Conservation (phyloP, 1,140 invertebrate species). For the Octopus bimaculoides region DNA sequence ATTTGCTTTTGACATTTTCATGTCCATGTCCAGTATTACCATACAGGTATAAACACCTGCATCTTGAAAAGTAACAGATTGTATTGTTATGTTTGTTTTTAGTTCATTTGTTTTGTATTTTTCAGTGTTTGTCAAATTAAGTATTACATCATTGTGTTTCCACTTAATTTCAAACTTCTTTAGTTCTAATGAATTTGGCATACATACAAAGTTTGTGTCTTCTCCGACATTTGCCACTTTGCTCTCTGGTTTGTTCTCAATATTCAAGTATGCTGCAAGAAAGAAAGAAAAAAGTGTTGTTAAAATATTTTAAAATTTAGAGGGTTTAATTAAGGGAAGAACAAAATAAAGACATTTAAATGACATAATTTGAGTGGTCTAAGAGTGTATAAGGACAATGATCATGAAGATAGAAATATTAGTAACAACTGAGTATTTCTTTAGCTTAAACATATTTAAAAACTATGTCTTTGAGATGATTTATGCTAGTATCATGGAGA, state of each 20-base stretch:
- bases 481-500: no score
- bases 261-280: not conserved
- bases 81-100: not conserved
- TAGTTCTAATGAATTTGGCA: not conserved
- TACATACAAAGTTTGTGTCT: not conserved
- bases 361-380: not conserved
- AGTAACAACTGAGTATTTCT: no score
- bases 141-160: not conserved
- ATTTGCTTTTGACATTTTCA: constrained; percentile 7
- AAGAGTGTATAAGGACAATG: no score
- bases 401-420: no score
- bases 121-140: constrained; percentile 7
- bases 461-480: no score
- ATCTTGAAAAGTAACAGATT: not conserved
- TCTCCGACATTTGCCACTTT: not conserved
- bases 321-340: not conserved
- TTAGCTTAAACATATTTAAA: no score
- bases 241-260: not conserved
- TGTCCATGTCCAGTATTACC: not conserved
- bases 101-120: constrained; percentile 4
- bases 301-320: no score
- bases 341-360: not conserved
- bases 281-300: not conserved
- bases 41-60: not conserved
- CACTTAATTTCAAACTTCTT: not conserved